Base-by-base conservation (phyloP, 1,140 invertebrate species). In the Dryas iulia region DNA sequence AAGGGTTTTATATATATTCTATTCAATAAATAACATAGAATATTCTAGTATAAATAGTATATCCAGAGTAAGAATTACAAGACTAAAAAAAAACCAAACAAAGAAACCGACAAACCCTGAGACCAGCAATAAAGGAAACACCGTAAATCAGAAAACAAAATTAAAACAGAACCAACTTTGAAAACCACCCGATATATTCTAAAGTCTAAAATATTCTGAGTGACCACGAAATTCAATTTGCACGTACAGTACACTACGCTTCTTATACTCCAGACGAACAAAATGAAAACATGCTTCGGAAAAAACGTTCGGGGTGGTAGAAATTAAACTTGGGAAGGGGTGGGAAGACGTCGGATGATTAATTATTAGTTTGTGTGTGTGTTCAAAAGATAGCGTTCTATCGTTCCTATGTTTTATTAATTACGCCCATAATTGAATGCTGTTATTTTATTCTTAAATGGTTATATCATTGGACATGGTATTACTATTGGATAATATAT, bases 211-310 rank as follows among this genome's bases (percentile, higher is more conserved):
- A 90, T 90, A 89, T 90, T 87, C 88, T 78, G 74, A 65, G 59
- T 77, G 77, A 89, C 88, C 88, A 84, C 88, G 88, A 87, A 89
- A 91, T 91, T 91, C 89, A 91, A 88, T 91, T 91, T 89, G 80
- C 82, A 82, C 78, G 72, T 79, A 78, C 74, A 77, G 79, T 78
- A 77, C 74, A 77, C 78, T 78, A 77, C 65, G 69, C 74, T 83
- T 75, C 81, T 83, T 82, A 76, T 73, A 71, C 71, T 79, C 76
- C 77, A 82, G 84, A 86, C 80, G 81, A 74, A 82, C 82, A 88
- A 88, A 91, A 89, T 89, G 87, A 90, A 89, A 88, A 88, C 84
- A 86, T 78, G 83, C 82, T 87, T 77, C 79, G 82, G 77, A 77
- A 89, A 90, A 89, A 86, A 78, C 67, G 71, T 21, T 7, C 14